A percentile compares a stretch with the other conserved stretches of the same genome.
Evolutionary conservation across 2,797 vertebrate genomes (phyloP).

Genomic region (Aldrovandia affinis): DNA sequence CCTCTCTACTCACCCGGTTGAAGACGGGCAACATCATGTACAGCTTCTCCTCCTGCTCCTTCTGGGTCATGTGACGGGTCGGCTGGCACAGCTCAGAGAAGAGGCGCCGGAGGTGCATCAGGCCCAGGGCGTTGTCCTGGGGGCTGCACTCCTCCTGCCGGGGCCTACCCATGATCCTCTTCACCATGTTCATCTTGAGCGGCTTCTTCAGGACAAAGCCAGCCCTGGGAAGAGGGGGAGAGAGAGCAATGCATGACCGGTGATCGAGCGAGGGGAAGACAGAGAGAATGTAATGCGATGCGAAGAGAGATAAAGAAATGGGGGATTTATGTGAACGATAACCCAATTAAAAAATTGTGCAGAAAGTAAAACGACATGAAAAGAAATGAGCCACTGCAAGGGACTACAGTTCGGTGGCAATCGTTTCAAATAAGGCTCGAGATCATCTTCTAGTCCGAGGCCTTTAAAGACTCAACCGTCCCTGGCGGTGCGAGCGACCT

Average conservation of each 20-base stretch:
- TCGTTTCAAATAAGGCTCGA: too few relatives aligned
- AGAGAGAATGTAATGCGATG: neutral
- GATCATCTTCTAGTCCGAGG: too few relatives aligned
- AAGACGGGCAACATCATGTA: conserved; percentile 99
- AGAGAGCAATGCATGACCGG: neutral
- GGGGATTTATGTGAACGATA: neutral
- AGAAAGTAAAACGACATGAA: too few relatives aligned
- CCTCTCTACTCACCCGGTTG: conserved; percentile 84
- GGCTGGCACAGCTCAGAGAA: conserved; percentile 97
- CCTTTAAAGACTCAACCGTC: too few relatives aligned
- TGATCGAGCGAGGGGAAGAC: neutral
- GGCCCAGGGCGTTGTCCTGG: conserved; percentile 93
- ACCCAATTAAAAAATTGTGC: too few relatives aligned
- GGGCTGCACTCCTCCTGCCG: conserved; percentile 98
- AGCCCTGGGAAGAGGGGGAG: conserved; percentile 67
- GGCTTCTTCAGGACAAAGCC: conserved; percentile 77
- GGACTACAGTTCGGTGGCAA: too few relatives aligned
- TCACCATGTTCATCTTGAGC: conserved; percentile 99
- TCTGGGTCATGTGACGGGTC: conserved; percentile 97
- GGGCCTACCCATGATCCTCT: conserved; percentile 98
- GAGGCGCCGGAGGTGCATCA: conserved; percentile 97
- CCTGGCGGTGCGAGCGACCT: neutral
- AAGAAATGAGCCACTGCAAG: too few relatives aligned
- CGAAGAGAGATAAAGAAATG: conserved; percentile 3
- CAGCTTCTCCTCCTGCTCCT: conserved; percentile 98